Percentiles rank a stretch among this genome's conserved stretches.
Evolutionary conservation across 2,797 vertebrate genomes (phyloP).

Genomic region (Oryzias sinensis): DNA sequence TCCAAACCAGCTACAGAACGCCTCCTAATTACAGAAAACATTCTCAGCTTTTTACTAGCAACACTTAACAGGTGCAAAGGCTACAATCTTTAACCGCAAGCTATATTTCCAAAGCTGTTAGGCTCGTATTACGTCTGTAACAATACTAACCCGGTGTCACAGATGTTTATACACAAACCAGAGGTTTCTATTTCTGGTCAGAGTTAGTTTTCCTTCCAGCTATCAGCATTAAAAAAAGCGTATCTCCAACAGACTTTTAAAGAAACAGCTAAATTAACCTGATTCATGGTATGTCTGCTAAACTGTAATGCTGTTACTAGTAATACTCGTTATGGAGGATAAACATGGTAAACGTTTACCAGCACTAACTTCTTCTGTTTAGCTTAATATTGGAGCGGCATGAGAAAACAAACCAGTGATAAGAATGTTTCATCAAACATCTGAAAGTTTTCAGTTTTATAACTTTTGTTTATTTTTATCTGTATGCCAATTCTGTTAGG

Average conservation of each 20-base stretch:
- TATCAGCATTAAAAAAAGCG: not conserved
- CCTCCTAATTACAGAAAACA: slow-evolving; percentile 1
- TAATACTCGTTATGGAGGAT: too few relatives aligned
- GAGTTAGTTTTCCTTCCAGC: not conserved
- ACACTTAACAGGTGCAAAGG: not conserved
- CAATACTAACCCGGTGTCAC: not conserved
- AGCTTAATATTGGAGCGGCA: too few relatives aligned
- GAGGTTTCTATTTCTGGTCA: not conserved
- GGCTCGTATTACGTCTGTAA: not conserved
- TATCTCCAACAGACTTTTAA: slow-evolving; percentile 7
- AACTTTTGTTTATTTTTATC: not conserved
- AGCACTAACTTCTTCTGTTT: too few relatives aligned
- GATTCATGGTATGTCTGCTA: too few relatives aligned
- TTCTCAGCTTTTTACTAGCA: not conserved
- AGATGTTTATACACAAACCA: not conserved
- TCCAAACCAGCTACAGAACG: not conserved
- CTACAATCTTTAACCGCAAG: not conserved
- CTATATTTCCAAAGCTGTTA: slow-evolving; percentile 1
- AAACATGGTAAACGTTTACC: too few relatives aligned
- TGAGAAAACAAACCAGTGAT: too few relatives aligned
- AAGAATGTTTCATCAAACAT: too few relatives aligned
- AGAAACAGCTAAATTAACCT: not conserved
- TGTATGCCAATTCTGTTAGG: too few relatives aligned
- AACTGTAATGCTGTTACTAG: too few relatives aligned
- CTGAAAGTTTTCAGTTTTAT: not conserved